Base-by-base conservation (phyloP, 2,113 vertebrate species). In the Lepus timidus region DNA sequence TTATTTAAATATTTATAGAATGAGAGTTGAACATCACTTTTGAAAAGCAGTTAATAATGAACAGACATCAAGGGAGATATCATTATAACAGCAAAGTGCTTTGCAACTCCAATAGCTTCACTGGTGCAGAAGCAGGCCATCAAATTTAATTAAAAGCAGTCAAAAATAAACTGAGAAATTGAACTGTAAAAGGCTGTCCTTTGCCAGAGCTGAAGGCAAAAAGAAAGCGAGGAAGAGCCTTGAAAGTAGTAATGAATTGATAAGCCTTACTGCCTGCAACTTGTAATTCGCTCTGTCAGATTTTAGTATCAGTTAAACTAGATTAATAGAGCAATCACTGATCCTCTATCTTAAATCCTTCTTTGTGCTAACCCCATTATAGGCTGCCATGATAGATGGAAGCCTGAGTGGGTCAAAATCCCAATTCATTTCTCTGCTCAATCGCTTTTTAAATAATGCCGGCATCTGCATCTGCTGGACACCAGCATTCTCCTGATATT, bases 1-100 rank as follows among this genome's bases (percentile, higher is more conserved):
- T 98, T 98, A 97, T 98, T 99, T 98, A 98, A 99, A 98, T 99
- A 98, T 98, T 98, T 98, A 98, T 98, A 98, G 98, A 98, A 98
- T 94, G 95, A 97, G 96, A 97, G 90, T 98, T 97, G 96, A 98
- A 96, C 96, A 98, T 96, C 92, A 94, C 96, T 98, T 98, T 98
- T 98, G 96, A 98, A 98, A 98, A 98, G 97, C 98, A 98, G 98
- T 98, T 98, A 98, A 98, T 98, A 98, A 98, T 97, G 97, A 98
- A 97, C 86, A 96, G 96, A 98, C 97, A 98, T 98, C 98, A 98
- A 98, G 98, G 98, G 98, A 98, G 95, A 96, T 96, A 98, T 98
- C 97, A 98, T 98, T 98, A 98, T 98, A 98, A 98, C 80, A 97
- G 97, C 90, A 98, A 98, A 98, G 98, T 97, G 95, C 97, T 98